A percentile compares a stretch with the other conserved stretches of the same genome.
Evolutionary conservation across 2,113 vertebrate genomes (phyloP).

Genomic region (Myiozetetes cayanensis): DNA sequence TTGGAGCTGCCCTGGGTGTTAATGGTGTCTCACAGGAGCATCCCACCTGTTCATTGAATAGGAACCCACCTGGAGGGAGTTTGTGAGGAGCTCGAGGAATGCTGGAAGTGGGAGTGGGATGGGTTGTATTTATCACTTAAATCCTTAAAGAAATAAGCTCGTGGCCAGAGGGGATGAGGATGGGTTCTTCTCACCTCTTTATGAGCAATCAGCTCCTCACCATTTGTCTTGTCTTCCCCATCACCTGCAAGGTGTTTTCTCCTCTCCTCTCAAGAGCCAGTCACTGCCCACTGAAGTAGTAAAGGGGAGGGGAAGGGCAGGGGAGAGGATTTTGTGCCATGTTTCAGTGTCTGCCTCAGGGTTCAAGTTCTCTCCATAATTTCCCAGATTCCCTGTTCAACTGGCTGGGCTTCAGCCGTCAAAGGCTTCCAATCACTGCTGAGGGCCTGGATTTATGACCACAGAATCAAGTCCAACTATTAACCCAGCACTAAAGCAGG

Average conservation of each 20-base stretch:
- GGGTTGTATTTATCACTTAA: not conserved
- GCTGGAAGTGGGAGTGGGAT: not conserved
- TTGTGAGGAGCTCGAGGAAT: not conserved
- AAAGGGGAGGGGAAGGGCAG: not conserved
- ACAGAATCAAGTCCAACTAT: not conserved
- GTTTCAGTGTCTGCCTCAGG: not conserved
- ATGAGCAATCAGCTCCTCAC: not conserved
- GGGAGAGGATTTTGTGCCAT: not conserved
- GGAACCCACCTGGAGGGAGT: not conserved
- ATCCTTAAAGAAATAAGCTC: not conserved
- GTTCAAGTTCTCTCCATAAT: not conserved
- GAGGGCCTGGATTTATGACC: not conserved
- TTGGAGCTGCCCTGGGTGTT: not conserved
- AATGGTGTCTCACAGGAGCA: fast-evolving
- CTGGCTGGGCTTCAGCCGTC: not conserved
- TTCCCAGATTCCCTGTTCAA: not conserved
- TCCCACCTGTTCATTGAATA: fast-evolving
- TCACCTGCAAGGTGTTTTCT: not conserved
- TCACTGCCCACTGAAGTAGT: not conserved
- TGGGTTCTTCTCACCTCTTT: not conserved
- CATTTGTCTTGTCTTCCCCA: not conserved
- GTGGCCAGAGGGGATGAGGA: not conserved
- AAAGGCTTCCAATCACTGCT: not conserved
- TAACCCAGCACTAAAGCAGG: not conserved
- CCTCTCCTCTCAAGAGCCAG: not conserved